Percentiles rank a stretch among this genome's conserved stretches.
phyloP scores from a whole-genome alignment of 2,888 invertebrate genomes.

The Drosophila acutilabella region DNA sequence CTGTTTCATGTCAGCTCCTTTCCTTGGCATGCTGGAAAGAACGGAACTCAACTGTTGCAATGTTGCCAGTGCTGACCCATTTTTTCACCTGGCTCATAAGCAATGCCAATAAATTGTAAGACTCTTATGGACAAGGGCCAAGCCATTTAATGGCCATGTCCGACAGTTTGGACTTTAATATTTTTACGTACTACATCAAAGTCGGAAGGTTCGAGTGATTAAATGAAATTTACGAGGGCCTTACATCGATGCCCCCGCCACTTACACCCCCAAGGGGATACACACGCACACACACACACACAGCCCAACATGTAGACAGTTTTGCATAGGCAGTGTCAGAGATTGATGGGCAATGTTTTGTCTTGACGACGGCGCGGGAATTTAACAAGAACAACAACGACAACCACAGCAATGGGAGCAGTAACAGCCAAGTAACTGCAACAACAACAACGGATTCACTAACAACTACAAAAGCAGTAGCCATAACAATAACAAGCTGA shows the following conservation, averaged over 20 bases:
- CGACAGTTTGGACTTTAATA: constrained; percentile 61
- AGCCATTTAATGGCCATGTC: constrained; percentile 61
- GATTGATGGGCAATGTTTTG: constrained; percentile 60
- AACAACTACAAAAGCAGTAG: constrained; percentile 25
- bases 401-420: not conserved
- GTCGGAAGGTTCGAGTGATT: constrained; percentile 64
- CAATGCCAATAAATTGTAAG: constrained; percentile 48
- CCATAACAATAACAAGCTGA: constrained; percentile 54
- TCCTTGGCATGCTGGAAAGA: not conserved
- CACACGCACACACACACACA: constrained; percentile 5
- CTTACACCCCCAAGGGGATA: constrained; percentile 28
- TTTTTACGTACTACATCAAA: constrained; percentile 61
- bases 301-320: constrained; percentile 10
- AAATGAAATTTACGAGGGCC: constrained; percentile 64
- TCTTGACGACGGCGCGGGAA: constrained; percentile 51
- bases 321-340: constrained; percentile 63
- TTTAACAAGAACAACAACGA: constrained; percentile 30
- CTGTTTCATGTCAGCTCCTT: not conserved
- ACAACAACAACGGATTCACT: not conserved
- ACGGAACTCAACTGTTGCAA: constrained; percentile 28
- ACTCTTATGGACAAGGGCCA: constrained; percentile 30
- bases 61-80: constrained; percentile 47
- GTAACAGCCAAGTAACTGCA: constrained; percentile 10
- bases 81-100: constrained; percentile 58
- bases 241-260: not conserved